These are phyloP conservation scores for Micropterix aruncella DNA, from an alignment of 2,888 invertebrate species.

Conservation along the genomic window DNA sequence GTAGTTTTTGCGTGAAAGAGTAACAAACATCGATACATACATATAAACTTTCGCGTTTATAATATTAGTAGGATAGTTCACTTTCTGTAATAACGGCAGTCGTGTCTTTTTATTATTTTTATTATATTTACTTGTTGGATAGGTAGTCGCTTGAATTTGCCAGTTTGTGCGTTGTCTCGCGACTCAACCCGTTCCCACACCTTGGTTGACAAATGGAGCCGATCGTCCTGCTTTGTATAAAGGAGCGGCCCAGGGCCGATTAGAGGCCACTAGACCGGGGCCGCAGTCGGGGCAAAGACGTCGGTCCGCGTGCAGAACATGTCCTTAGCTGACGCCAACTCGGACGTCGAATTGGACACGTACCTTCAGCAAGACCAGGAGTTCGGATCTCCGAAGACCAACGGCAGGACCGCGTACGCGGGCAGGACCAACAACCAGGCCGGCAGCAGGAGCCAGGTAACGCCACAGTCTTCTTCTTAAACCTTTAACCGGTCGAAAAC, in stretches of 20 bases:
- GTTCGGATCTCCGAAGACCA: conserved; percentile 4
- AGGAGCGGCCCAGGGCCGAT: conserved; percentile 2
- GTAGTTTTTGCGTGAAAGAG: too few relatives aligned
- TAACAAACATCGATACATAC: too few relatives aligned
- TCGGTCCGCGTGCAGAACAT: too few relatives aligned
- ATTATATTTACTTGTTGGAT: too few relatives aligned
- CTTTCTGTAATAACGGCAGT: too few relatives aligned
- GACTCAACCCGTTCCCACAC: conserved; percentile 5
- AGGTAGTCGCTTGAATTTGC: too few relatives aligned
- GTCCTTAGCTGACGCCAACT: conserved; percentile 4
- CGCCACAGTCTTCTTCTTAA: too few relatives aligned
- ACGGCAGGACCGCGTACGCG: neutral
- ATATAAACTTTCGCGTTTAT: too few relatives aligned
- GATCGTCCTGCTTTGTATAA: conserved; percentile 3
- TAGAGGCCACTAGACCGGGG: neutral
- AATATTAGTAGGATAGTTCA: too few relatives aligned
- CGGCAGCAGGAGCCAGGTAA: conserved; percentile 19
- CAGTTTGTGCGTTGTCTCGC: neutral
- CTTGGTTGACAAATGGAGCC: conserved; percentile 3
- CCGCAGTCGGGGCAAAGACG: neutral
- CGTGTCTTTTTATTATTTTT: too few relatives aligned
- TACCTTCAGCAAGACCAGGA: conserved; percentile 7
- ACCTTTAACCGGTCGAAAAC: too few relatives aligned
- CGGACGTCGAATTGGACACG: conserved; percentile 5
- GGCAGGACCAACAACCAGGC: conserved; percentile 6